Percentiles rank a stretch among this genome's conserved stretches.
These are phyloP conservation scores for Dascillus cervinus DNA, from an alignment of 2,888 invertebrate species.

Conservation along the genomic window DNA sequence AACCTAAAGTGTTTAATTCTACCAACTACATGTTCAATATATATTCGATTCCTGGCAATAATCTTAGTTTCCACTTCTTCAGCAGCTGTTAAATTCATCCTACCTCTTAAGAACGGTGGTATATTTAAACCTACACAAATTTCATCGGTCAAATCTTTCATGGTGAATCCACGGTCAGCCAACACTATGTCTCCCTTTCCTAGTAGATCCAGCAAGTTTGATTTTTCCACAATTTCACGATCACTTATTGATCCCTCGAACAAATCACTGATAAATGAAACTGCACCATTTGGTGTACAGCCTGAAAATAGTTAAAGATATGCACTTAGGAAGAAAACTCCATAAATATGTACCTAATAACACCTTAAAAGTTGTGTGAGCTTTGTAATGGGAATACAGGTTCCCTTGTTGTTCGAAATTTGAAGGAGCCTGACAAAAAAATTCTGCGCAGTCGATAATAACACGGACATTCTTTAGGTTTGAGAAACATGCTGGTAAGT, in stretches of 20 bases:
- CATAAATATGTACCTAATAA: too few species aligned
- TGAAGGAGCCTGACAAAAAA: conserved; percentile 17
- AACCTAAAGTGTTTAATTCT: conserved; percentile 19
- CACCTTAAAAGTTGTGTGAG: conserved; percentile 20
- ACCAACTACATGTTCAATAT: conserved; percentile 21
- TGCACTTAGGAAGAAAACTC: too few species aligned
- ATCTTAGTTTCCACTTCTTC: conserved; percentile 20
- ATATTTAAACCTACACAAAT: conserved; percentile 19
- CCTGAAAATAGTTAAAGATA: too few species aligned
- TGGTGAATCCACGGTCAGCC: conserved; percentile 21
- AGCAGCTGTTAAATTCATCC: conserved; percentile 14
- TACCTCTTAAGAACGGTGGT: conserved; percentile 20
- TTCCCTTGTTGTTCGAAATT: conserved; percentile 23
- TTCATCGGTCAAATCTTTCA: conserved; percentile 15
- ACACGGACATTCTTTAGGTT: conserved; percentile 13
- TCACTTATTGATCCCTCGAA: conserved; percentile 21
- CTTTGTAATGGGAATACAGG: conserved; percentile 20
- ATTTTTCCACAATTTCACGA: conserved; percentile 12
- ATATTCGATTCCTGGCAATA: conserved; percentile 20
- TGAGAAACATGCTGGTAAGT: conserved; percentile 5
- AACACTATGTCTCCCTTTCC: conserved; percentile 20
- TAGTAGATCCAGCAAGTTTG: conserved; percentile 14
- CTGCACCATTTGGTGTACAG: conserved; percentile 9
- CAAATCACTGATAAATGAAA: conserved; percentile 20
- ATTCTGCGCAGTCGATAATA: conserved; percentile 21